These are phyloP conservation scores for Eucera pruinosa DNA, from an alignment of 2,888 invertebrate species.

Conservation along the genomic window DNA sequence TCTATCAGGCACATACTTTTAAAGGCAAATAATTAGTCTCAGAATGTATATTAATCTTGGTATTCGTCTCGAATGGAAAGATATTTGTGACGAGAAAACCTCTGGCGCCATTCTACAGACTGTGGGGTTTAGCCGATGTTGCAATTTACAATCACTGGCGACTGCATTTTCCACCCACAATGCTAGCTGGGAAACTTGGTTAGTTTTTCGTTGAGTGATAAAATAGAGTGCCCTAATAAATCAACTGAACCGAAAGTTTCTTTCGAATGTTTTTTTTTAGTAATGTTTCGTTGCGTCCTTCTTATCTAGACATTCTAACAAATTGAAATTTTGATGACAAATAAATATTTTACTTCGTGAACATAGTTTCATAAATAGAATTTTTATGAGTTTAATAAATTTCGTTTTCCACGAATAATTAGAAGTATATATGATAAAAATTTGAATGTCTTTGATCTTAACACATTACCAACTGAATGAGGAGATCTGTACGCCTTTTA, in stretches of 20 bases:
- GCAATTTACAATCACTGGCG: slow-evolving; percentile 16
- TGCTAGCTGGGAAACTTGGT: too few relatives aligned
- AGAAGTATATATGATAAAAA: too few relatives aligned
- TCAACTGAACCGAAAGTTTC: neutral
- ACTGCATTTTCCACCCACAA: too few relatives aligned
- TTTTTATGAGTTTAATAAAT: neutral
- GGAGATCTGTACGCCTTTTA: too few relatives aligned
- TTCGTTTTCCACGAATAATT: too few relatives aligned
- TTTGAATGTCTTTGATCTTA: too few relatives aligned
- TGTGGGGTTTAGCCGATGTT: slow-evolving; percentile 22
- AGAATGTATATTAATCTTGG: slow-evolving; percentile 26
- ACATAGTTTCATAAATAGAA: neutral
- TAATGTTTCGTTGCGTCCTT: neutral
- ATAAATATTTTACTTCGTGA: too few relatives aligned
- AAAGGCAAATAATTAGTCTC: slow-evolving; percentile 22
- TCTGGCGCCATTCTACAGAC: slow-evolving; percentile 40
- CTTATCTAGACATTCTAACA: neutral
- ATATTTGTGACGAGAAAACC: slow-evolving; percentile 17
- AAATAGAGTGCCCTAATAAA: neutral
- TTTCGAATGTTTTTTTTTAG: neutral
- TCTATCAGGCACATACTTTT: neutral
- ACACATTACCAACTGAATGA: too few relatives aligned
- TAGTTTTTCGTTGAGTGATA: neutral
- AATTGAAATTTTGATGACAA: too few relatives aligned
- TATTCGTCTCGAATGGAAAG: slow-evolving; percentile 14